Evolutionary conservation across 1,140 invertebrate species (phyloP).

Genomic region (Drosophila novamexicana): DNA sequence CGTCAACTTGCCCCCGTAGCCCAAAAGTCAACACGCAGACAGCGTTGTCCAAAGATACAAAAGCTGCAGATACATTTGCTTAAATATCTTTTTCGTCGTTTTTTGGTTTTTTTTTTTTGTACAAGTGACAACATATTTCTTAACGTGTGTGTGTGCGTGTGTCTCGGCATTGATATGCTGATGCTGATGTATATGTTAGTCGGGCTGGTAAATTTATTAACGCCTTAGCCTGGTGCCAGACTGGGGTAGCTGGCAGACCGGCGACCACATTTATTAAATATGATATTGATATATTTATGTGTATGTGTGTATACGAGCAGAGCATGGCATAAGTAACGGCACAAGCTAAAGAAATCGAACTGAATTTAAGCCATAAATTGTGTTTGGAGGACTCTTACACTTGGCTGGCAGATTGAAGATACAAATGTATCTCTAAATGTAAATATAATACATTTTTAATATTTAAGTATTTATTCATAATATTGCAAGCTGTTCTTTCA

Average conservation of each 20-base stretch:
- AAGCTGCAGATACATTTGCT: conserved; percentile 39
- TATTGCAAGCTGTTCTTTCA: too few relatives aligned
- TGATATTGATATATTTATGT: conserved; percentile 73
- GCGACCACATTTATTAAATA: conserved; percentile 70
- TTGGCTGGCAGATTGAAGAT: conserved; percentile 16
- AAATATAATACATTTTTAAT: too few relatives aligned
- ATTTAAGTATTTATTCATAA: too few relatives aligned
- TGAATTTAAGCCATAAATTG: conserved; percentile 19
- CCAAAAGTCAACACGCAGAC: conserved; percentile 66
- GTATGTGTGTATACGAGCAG: not conserved
- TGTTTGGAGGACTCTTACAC: not conserved
- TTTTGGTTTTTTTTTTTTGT: conserved; percentile 33
- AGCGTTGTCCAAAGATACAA: conserved; percentile 55
- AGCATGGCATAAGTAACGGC: not conserved
- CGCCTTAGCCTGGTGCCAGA: conserved; percentile 68
- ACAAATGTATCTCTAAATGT: conserved; percentile 6
- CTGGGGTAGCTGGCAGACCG: conserved; percentile 37
- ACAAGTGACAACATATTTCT: conserved; percentile 35
- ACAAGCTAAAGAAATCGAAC: conserved; percentile 17
- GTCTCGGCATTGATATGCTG: conserved; percentile 65
- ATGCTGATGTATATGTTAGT: conserved; percentile 59
- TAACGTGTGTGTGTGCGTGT: conserved; percentile 17
- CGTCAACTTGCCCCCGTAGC: conserved; percentile 24
- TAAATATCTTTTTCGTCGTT: conserved; percentile 20
- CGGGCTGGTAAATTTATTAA: conserved; percentile 69